phyloP scores from a whole-genome alignment of 2,888 invertebrate species.

The Synergus laeviventris region DNA sequence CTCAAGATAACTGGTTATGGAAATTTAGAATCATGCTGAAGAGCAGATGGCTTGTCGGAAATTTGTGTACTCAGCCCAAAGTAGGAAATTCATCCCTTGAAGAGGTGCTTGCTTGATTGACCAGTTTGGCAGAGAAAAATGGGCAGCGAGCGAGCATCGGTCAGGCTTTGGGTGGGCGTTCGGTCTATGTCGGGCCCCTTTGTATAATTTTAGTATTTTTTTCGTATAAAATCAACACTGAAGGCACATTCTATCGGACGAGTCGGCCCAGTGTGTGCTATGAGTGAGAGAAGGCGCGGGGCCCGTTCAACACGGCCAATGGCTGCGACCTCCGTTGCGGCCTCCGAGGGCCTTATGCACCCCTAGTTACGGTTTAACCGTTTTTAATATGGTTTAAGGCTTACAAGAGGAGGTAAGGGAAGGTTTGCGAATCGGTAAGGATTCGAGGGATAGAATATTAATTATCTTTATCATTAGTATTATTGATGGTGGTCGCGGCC shows the following conservation, averaged over 20 bases:
- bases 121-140: conserved; percentile 56
- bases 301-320: conserved; percentile 65
- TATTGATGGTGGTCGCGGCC: conserved; percentile 69
- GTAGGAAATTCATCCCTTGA: neutral
- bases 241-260: conserved; percentile 97
- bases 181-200: conserved; percentile 93
- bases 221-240: conserved; percentile 93
- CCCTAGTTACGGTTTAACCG: conserved; percentile 57
- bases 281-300: conserved; percentile 80
- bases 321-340: conserved; percentile 66
- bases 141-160: conserved; percentile 75
- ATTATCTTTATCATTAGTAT: conserved; percentile 56
- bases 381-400: conserved; percentile 54
- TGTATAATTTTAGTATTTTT: conserved; percentile 86
- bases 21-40: neutral
- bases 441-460: conserved; percentile 55
- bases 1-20: neutral
- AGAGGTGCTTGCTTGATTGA: conserved; percentile 23
- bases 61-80: neutral
- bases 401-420: conserved; percentile 52
- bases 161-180: conserved; percentile 83
- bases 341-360: conserved; percentile 72
- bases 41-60: neutral
- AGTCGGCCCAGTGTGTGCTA: conserved; percentile 91
- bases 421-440: conserved; percentile 41